Evolutionary conservation across 2,888 invertebrate genomes (phyloP).

Genomic region (Diachrysia chrysitis): DNA sequence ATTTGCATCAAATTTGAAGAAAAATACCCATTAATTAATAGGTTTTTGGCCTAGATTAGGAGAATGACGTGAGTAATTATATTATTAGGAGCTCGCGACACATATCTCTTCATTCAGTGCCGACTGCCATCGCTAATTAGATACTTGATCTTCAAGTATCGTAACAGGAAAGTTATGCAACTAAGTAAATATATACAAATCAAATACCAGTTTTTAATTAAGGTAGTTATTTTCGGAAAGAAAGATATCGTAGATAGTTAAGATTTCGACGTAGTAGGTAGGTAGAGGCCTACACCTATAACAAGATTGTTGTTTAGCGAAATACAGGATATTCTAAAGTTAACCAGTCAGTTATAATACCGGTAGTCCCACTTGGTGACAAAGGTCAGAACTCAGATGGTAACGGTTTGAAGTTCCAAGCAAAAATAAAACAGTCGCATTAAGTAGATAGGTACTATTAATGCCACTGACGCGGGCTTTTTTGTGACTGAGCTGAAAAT

Average conservation of each 20-base stretch:
- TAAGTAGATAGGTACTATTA: not conserved
- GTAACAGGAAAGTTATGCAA: not conserved
- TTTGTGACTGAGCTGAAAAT: too few species aligned
- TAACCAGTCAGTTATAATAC: slow-evolving; percentile 4
- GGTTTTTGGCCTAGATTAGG: slow-evolving; percentile 47
- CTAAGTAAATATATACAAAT: not conserved
- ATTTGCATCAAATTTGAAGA: slow-evolving; percentile 52
- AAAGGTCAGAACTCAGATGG: not conserved
- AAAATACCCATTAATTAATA: slow-evolving; percentile 38
- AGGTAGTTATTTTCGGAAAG: not conserved
- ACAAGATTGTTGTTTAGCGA: not conserved
- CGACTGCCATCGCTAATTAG: not conserved
- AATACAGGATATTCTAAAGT: not conserved
- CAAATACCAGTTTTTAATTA: not conserved
- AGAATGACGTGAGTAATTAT: slow-evolving; percentile 19
- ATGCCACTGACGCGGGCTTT: too few species aligned
- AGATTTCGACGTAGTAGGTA: not conserved
- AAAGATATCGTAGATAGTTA: not conserved
- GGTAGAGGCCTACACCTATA: not conserved
- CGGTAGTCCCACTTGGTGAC: not conserved
- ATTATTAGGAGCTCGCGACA: not conserved
- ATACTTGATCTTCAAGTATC: not conserved
- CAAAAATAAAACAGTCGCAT: not conserved
- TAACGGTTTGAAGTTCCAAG: not conserved
- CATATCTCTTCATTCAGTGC: not conserved